Conservation (phyloP, 2,888 invertebrate genomes). For the Drepana falcataria region DNA sequence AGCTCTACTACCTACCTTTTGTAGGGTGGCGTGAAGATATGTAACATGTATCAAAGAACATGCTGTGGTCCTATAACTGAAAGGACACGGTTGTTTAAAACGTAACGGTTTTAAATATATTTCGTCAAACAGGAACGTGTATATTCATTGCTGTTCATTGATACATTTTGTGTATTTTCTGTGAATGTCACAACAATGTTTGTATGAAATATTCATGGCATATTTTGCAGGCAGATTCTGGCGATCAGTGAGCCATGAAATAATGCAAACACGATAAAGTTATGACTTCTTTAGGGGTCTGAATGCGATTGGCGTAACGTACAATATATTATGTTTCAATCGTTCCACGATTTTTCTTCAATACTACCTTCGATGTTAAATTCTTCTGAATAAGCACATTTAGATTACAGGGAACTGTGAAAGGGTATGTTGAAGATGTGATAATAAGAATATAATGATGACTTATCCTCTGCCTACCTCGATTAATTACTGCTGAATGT, state of each 20-base stretch:
- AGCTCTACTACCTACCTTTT: no score
- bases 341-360: constrained; percentile 14
- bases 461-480: no score
- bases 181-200: constrained; percentile 48
- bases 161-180: constrained; percentile 28
- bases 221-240: constrained; percentile 63
- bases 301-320: constrained; percentile 40
- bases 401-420: no score
- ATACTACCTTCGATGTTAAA: background rate
- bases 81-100: no score
- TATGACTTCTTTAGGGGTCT: constrained; percentile 58
- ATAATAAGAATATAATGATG: no score
- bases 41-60: no score
- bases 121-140: no score
- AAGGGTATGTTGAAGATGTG: no score
- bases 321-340: constrained; percentile 27
- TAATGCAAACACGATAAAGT: constrained; percentile 73
- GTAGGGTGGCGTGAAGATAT: no score
- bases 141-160: background rate
- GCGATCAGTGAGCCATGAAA: constrained; percentile 64
- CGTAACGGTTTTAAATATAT: no score
- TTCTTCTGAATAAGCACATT: background rate
- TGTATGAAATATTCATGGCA: constrained; percentile 54
- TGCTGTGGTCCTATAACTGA: no score
- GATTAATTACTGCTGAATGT: no score